Evolutionary conservation across 2,797 vertebrate species (phyloP), one percentile per base, ranked within the genome.

Genomic region (Anableps anableps): DNA sequence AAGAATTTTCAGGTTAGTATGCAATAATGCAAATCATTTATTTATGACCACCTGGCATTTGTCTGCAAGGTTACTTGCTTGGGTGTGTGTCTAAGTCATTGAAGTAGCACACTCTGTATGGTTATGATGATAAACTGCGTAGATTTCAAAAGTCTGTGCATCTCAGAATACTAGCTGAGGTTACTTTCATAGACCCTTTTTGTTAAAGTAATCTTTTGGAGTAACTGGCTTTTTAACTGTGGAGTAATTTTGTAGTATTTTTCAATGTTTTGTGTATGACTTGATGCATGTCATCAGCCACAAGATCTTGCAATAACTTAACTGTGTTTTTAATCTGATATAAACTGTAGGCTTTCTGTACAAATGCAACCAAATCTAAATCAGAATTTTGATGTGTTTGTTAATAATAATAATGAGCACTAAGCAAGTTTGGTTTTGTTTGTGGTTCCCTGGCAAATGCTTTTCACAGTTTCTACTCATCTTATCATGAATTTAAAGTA

Each of bases 81-180:
- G 16, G 73, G 34, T 75, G 41, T 9, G 38, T 14, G n/a, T 77
- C 83, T 36, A 64, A 64, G 62, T 64, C 75, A 77, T 80, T 86
- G 85, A 81, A 86, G 78, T 48, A 77, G 76, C 73, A 72, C 13
- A 76, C 21, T 36, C 64, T 29, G 53, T 77, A 75, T 74, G 74
- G 66, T 55, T 43, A 66, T 58, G 68, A 91, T 86, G 82, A 92
- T 86, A 78, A 91, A 89, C 82, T 85, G 80, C 75, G 75, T 68
- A 82, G 71, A 86, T 13, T n/a, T 88, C 86, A 70, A 83, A 81
- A 86, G 88, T 82, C 83, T 75, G 60, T 64, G 73, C 80, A 72
- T 76, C 87, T 90, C 86, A 77, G 82, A 88, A 88, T 86, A 88
- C 90, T 74, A 90, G 84, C 91, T 50, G 70, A 85, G 85, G 91